Percentiles rank a stretch among this genome's conserved stretches.
Conservation (phyloP, 2,888 invertebrate genomes). For the Ischnus inquisitorius region DNA sequence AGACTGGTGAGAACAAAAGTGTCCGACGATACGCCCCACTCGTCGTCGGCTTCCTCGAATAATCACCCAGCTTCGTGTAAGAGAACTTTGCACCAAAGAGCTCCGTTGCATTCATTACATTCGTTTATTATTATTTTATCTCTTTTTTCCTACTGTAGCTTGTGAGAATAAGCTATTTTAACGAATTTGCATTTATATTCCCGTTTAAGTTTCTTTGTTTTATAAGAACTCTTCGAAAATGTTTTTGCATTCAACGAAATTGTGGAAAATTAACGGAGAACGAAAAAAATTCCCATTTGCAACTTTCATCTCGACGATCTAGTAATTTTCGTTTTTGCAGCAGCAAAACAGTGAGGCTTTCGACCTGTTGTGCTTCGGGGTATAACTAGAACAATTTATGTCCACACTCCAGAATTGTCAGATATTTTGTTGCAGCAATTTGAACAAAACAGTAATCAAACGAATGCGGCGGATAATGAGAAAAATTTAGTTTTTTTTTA, state of each 20-base stretch:
- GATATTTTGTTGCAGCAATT: too few species aligned
- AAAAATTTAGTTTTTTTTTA: neutral
- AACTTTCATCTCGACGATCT: neutral
- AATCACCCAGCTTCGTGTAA: conserved; percentile 26
- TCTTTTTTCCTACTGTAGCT: neutral
- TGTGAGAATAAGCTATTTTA: neutral
- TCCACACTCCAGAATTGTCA: too few species aligned
- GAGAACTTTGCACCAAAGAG: conserved; percentile 25
- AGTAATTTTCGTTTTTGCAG: neutral
- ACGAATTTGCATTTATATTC: conserved; percentile 25
- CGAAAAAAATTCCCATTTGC: neutral
- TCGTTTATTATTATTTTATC: conserved; percentile 3
- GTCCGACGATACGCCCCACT: neutral
- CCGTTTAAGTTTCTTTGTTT: conserved; percentile 8
- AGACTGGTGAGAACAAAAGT: conserved; percentile 7
- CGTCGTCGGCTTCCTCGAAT: conserved; percentile 25
- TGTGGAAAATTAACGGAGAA: neutral
- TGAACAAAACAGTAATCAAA: too few species aligned
- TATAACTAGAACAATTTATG: too few species aligned
- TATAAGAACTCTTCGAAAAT: conserved; percentile 9
- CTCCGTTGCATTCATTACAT: conserved; percentile 30
- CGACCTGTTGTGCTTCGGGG: too few species aligned
- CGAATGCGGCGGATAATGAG: too few species aligned
- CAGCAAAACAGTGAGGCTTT: neutral
- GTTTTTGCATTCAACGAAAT: neutral